Percentiles rank a stretch among this genome's conserved stretches.
Evolutionary conservation across 2,797 vertebrate genomes (phyloP).

Genomic region (Hirundo rustica): DNA sequence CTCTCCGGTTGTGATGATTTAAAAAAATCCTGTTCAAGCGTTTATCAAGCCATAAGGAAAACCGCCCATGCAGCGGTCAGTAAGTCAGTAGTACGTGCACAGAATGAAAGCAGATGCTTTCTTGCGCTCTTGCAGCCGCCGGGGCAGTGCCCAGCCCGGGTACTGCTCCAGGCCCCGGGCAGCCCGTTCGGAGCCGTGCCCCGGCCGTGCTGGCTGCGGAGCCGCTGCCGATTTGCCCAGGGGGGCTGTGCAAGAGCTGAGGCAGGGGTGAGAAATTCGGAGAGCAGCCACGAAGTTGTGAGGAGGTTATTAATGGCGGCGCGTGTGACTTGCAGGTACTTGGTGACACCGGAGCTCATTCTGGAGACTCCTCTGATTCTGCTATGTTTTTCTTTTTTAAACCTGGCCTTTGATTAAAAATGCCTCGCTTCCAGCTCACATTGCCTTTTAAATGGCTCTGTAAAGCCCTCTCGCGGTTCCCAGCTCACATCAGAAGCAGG

Average conservation of each 20-base stretch:
- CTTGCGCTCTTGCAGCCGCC: neutral
- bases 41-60: neutral
- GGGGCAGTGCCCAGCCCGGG: neutral
- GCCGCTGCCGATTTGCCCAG: neutral
- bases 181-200: neutral
- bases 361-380: conserved; percentile 2
- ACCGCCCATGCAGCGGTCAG: neutral
- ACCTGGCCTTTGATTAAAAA: conserved; percentile 52
- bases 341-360: neutral
- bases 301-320: neutral
- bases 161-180: rapidly evolving
- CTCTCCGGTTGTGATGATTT: neutral
- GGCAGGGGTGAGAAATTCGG: neutral
- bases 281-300: neutral
- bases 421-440: conserved; percentile 39
- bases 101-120: neutral
- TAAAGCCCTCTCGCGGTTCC: conserved; percentile 61
- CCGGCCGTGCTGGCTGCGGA: neutral
- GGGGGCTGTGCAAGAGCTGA: neutral
- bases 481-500: conserved; percentile 58
- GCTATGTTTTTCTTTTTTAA: conserved; percentile 15
- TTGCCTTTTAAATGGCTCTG: conserved; percentile 61
- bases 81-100: neutral
- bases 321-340: neutral
- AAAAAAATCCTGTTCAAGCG: neutral